phyloP scores from a whole-genome alignment of 2,797 vertebrate species.

The Premnoplex brunnescens region DNA sequence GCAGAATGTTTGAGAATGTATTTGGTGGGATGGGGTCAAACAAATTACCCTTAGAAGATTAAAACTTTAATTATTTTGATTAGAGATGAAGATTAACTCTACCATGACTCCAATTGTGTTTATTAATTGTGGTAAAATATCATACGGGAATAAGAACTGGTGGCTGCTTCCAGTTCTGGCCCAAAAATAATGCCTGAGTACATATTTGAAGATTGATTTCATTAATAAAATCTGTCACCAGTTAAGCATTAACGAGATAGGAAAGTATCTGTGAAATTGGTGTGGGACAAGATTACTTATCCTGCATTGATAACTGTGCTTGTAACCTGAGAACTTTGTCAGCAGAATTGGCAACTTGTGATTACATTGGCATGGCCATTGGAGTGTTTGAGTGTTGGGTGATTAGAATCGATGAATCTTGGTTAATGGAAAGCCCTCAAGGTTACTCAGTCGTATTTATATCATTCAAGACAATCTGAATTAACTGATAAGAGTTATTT shows the following conservation, averaged over 20 bases:
- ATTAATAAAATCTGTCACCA: constrained; percentile 30
- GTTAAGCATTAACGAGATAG: constrained; percentile 1
- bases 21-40: constrained; percentile 44
- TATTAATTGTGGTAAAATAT: constrained; percentile 47
- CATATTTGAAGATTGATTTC: constrained; percentile 23
- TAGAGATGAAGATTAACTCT: constrained; percentile 39
- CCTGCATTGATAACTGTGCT: constrained; percentile 26
- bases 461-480: constrained; percentile 52
- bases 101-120: background rate
- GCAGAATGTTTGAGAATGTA: background rate
- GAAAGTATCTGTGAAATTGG: background rate
- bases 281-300: constrained; percentile 3
- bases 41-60: constrained; percentile 66
- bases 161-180: background rate
- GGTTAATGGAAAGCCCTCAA: constrained; percentile 63
- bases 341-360: constrained; percentile 49
- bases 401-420: constrained; percentile 57
- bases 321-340: constrained; percentile 50
- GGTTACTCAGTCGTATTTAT: constrained; percentile 53
- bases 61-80: constrained; percentile 61
- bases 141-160: background rate
- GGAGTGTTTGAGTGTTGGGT: background rate
- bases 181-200: constrained; percentile 34
- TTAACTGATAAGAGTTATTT: constrained; percentile 28
- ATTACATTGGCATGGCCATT: constrained; percentile 41